phyloP scores from a whole-genome alignment of 2,888 invertebrate species.

The Drosophila flavopinicola region DNA sequence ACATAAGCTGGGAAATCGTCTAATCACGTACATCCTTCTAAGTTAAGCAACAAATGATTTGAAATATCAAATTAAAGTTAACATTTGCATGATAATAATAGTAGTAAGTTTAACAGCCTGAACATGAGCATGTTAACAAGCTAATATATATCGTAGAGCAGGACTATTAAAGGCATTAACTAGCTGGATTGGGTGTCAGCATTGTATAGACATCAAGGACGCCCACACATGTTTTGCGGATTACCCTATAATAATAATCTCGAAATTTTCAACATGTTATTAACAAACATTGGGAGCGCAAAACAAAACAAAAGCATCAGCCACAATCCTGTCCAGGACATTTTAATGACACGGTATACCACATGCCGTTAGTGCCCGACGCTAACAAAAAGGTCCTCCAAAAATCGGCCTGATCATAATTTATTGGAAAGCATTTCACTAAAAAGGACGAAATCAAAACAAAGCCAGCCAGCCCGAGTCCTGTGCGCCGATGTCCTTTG shows the following conservation, averaged over 20 bases:
- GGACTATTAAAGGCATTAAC: background rate
- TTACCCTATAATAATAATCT: conserved; percentile 17
- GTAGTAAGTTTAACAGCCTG: too few species aligned
- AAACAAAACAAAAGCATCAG: conserved; percentile 32
- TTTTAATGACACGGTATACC: conserved; percentile 39
- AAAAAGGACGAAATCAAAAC: conserved; percentile 26
- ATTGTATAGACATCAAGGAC: conserved; percentile 1
- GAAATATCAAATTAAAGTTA: too few species aligned
- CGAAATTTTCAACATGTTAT: conserved; percentile 12
- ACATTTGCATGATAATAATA: too few species aligned
- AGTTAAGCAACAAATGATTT: conserved; percentile 2
- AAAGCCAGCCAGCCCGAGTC: conserved; percentile 13
- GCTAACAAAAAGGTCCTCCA: conserved; percentile 40
- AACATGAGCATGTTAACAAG: too few species aligned
- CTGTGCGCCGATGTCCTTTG: conserved; percentile 25
- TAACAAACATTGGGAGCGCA: conserved; percentile 4
- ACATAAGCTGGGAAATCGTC: too few species aligned
- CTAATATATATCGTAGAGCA: too few species aligned
- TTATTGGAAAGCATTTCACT: conserved; percentile 66
- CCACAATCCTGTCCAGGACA: conserved; percentile 34
- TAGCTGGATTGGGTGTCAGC: background rate
- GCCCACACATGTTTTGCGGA: conserved; percentile 5
- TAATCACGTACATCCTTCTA: too few species aligned
- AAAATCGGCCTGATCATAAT: conserved; percentile 80
- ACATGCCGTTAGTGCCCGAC: conserved; percentile 24